Base-by-base conservation (phyloP, 2,113 vertebrate genomes). In the Anhinga anhinga region DNA sequence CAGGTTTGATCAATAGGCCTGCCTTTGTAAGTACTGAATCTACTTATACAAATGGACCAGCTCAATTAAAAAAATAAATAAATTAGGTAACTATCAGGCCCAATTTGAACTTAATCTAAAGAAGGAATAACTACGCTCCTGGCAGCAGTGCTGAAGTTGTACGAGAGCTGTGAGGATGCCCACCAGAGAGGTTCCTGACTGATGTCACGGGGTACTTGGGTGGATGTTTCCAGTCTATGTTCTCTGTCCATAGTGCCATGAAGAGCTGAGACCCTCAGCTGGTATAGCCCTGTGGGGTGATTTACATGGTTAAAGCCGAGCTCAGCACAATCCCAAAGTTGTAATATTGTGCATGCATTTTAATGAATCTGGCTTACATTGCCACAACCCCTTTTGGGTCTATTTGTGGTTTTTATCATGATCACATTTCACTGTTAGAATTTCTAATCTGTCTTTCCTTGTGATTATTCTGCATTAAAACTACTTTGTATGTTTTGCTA, bases 1-100 rank as follows among this genome's bases (percentile, higher is more conserved):
- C 90, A 94, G 92, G 36, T 96, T 94, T 78, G 86, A 96, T 97
- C 97, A 67, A 97, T 97, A 94, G 72, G 15, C 70, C 79, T 88
- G 90, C 50, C 83, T 93, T 58, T 7, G 5, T 45, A 85, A 93
- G 71, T 45, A 21, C 82, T 70, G 58, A 13, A 27, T 66, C 71
- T 55, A 13, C 93, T 83, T 11, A 27, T 19, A 58, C 42, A 73
- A 80, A 83, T 6, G 79, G 74, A 49, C 11, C 63, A 9, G 59
- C 82, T 93, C 85, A 73, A 88, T 93, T 96, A 83, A 93, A 92
- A 66, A 66, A 73, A 71, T 14, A 82, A 95, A 83, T 27, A 89
- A 94, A 55, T 44, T 20, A 47, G 77, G 73, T 29, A 79, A 8
- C 70, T 13, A 27, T 55, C 71, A 47, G 63, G 74, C 23, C 49